These are phyloP conservation scores for Hermatobates lingyangjiaoensis DNA, from an alignment of 1,140 invertebrate genomes.

Conservation along the genomic window DNA sequence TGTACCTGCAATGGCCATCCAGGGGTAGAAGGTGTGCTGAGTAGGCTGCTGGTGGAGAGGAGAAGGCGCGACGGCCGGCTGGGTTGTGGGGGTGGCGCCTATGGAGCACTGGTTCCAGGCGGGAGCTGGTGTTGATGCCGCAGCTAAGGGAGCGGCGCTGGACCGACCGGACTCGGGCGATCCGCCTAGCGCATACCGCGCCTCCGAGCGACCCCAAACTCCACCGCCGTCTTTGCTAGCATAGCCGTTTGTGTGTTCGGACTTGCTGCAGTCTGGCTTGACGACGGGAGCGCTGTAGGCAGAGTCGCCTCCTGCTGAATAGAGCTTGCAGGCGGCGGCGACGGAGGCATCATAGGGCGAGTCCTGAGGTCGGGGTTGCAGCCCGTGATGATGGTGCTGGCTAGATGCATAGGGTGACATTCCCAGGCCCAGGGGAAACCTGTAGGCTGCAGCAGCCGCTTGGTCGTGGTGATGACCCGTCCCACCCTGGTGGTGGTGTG, in stretches of 20 bases:
- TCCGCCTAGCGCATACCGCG: conserved; percentile 31
- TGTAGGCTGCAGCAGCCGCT: conserved; percentile 47
- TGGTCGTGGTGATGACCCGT: conserved; percentile 45
- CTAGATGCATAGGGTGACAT: conserved; percentile 61
- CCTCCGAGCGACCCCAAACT: conserved; percentile 37
- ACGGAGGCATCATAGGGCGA: conserved; percentile 76
- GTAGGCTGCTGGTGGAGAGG: conserved; percentile 63
- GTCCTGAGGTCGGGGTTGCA: conserved; percentile 59
- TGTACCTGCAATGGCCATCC: conserved; percentile 93
- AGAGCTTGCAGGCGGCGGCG: conserved; percentile 64
- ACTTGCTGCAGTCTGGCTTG: conserved; percentile 21
- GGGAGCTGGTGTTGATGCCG: conserved; percentile 27
- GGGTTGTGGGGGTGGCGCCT: conserved; percentile 48
- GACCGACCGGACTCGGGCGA: conserved; percentile 44
- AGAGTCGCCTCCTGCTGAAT: conserved; percentile 41
- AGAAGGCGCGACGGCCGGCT: conserved; percentile 42
- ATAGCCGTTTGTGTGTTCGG: conserved; percentile 43
- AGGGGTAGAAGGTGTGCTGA: conserved; percentile 89
- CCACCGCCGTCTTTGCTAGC: conserved; percentile 38
- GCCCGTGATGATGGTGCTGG: conserved; percentile 57
- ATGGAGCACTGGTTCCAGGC: conserved; percentile 68
- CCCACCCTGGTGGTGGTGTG: conserved; percentile 57
- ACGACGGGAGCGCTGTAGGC: conserved; percentile 19
- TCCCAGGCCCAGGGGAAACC: conserved; percentile 60
- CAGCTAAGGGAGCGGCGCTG: conserved; percentile 31